Evolutionary conservation across 2,113 vertebrate species (phyloP).

Genomic region (Choloepus hoffmanni): DNA sequence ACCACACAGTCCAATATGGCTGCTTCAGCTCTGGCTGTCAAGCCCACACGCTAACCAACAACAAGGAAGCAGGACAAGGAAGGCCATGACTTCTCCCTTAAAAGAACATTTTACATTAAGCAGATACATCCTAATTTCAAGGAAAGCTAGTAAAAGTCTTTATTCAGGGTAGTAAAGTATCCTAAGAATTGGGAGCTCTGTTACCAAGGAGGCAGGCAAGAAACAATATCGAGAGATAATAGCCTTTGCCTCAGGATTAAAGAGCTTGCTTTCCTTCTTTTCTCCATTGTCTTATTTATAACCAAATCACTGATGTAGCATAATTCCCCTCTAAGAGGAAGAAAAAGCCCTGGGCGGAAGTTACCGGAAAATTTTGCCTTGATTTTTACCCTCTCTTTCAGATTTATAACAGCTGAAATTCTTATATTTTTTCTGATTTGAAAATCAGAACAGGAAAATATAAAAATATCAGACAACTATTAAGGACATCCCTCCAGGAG

Average conservation of each 20-base stretch:
- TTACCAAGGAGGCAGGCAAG: conserved; percentile 4
- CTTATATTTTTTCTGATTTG: not conserved
- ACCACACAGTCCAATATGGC: not conserved
- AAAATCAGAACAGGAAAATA: conserved; percentile 40
- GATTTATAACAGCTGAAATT: conserved; percentile 26
- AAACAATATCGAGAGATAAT: not conserved
- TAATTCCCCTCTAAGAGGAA: conserved; percentile 9
- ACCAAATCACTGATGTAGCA: conserved; percentile 38
- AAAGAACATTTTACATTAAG: not conserved
- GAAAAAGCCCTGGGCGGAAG: not conserved
- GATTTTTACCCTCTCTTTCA: conserved; percentile 10
- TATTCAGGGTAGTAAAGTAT: not conserved
- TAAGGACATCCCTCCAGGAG: not conserved
- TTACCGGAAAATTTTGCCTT: conserved; percentile 45
- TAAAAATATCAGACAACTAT: conserved; percentile 37
- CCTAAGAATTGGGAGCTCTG: not conserved
- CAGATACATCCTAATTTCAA: not conserved
- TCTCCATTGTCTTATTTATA: conserved; percentile 29
- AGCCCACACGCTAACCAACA: not conserved
- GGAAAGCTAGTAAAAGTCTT: not conserved
- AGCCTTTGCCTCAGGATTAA: conserved; percentile 40
- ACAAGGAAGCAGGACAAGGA: not conserved
- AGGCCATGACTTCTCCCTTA: not conserved
- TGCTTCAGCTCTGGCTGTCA: not conserved
- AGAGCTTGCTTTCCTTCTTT: not conserved